A percentile compares a stretch with the other conserved stretches of the same genome.
Conservation (phyloP, 2,797 vertebrate genomes). For the Myripristis jacobus region DNA sequence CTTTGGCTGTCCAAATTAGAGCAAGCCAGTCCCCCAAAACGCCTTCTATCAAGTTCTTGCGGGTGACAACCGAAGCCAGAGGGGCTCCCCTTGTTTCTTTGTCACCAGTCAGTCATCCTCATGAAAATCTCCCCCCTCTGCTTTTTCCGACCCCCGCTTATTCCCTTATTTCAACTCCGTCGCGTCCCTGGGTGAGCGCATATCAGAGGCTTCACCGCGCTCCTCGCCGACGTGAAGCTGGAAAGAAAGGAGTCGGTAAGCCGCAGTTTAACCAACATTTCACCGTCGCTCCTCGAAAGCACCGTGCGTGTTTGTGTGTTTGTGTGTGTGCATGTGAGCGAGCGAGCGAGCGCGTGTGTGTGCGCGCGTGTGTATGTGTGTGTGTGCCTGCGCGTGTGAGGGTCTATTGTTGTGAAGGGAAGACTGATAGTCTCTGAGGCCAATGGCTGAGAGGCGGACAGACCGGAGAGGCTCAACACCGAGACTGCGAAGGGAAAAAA, state of each 20-base stretch:
- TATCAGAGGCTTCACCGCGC: slow-evolving; percentile 63
- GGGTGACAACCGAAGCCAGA: slow-evolving; percentile 80
- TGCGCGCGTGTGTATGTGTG: not conserved
- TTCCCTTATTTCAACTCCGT: slow-evolving; percentile 74
- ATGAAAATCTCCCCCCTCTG: slow-evolving; percentile 73
- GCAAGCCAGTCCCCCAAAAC: slow-evolving; percentile 74
- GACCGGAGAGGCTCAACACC: slow-evolving; percentile 31
- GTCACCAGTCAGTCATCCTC: slow-evolving; percentile 87
- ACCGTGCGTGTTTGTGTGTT: slow-evolving; percentile 32
- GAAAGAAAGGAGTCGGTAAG: slow-evolving; percentile 51
- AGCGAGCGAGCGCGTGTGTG: not conserved
- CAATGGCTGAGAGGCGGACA: slow-evolving; percentile 66
- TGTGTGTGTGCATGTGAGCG: slow-evolving; percentile 8
- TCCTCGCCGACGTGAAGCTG: slow-evolving; percentile 54
- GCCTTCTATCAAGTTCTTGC: slow-evolving; percentile 77
- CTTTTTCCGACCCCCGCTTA: slow-evolving; percentile 7
- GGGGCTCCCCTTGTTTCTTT: slow-evolving; percentile 82
- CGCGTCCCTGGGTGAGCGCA: slow-evolving; percentile 60
- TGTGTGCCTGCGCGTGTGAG: slow-evolving; percentile 1
- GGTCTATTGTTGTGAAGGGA: slow-evolving; percentile 72
- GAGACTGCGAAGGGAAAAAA: slow-evolving; percentile 32
- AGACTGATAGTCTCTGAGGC: slow-evolving; percentile 76
- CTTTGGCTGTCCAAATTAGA: slow-evolving; percentile 66
- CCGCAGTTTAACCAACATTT: slow-evolving; percentile 79
- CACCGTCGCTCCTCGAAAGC: slow-evolving; percentile 71